phyloP scores from a whole-genome alignment of 2,797 vertebrate species.

The Coregonus ussuriensis region DNA sequence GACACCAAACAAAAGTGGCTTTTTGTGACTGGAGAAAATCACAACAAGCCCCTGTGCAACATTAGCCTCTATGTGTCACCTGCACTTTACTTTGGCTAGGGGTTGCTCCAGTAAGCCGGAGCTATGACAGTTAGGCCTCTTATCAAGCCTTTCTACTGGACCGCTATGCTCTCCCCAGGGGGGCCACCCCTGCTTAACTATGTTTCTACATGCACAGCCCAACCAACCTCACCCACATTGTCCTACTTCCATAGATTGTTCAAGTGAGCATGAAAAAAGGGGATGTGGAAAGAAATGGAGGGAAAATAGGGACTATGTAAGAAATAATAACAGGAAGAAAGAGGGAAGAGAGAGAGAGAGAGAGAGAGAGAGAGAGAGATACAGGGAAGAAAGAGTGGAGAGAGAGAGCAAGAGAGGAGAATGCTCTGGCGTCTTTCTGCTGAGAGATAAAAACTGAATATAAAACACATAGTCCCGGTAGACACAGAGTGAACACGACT shows the following conservation, averaged over 20 bases:
- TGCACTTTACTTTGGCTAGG: neutral
- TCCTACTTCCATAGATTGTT: slow-evolving; percentile 62
- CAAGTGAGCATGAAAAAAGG: slow-evolving; percentile 35
- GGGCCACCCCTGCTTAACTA: slow-evolving; percentile 31
- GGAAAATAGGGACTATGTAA: neutral
- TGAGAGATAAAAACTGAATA: slow-evolving; percentile 78
- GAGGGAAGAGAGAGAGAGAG: slow-evolving; percentile 10
- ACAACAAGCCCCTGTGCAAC: neutral
- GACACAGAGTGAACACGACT: slow-evolving; percentile 73
- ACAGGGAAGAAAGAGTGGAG: slow-evolving; percentile 27
- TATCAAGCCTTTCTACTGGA: slow-evolving; percentile 37
- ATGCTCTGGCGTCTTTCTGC: slow-evolving; percentile 45
- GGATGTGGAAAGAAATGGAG: slow-evolving; percentile 22
- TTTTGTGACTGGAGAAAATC: slow-evolving; percentile 19
- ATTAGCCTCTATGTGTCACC: too few species aligned
- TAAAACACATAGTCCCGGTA: slow-evolving; percentile 68
- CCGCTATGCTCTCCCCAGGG: slow-evolving; percentile 22
- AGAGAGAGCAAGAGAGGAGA: slow-evolving; percentile 25
- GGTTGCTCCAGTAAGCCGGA: neutral
- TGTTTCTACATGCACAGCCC: slow-evolving; percentile 28
- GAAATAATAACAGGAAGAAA: slow-evolving; percentile 9
- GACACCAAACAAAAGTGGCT: slow-evolving; percentile 61
- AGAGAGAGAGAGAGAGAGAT: slow-evolving; percentile 19
- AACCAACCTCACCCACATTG: slow-evolving; percentile 50
- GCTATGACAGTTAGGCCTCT: slow-evolving; percentile 15